phyloP scores from a whole-genome alignment of 2,888 invertebrate genomes.

The Spatulosminthurus flaviceps region DNA sequence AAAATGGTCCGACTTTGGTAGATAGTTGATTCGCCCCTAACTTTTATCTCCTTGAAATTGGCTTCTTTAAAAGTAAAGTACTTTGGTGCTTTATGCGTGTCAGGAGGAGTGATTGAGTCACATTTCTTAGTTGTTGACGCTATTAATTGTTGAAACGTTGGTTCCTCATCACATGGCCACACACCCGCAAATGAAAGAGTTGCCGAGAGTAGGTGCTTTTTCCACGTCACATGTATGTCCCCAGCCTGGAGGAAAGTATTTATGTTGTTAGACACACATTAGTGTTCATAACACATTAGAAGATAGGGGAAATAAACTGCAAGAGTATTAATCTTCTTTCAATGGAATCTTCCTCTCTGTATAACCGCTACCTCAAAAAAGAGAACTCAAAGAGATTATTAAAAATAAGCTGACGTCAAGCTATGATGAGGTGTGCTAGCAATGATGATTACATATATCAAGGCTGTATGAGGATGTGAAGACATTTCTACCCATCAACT shows the following conservation, averaged over 20 bases:
- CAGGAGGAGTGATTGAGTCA: background rate
- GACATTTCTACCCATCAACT: background rate
- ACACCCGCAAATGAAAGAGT: background rate
- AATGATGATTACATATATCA: no score
- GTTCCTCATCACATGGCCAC: background rate
- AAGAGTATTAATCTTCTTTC: conserved; percentile 1
- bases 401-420: conserved; percentile 13
- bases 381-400: background rate
- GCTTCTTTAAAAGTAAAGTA: no score
- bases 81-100: no score
- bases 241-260: background rate
- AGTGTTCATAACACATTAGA: background rate
- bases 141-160: background rate
- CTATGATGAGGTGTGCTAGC: no score
- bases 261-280: background rate
- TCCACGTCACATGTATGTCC: background rate
- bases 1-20: no score
- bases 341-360: background rate
- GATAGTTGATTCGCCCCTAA: no score
- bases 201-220: background rate
- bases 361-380: background rate
- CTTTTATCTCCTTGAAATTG: no score
- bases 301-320: background rate
- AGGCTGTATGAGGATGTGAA: no score
- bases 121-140: background rate